Evolutionary conservation across 2,888 invertebrate genomes (phyloP).

Genomic region (Dorcus hopei): DNA sequence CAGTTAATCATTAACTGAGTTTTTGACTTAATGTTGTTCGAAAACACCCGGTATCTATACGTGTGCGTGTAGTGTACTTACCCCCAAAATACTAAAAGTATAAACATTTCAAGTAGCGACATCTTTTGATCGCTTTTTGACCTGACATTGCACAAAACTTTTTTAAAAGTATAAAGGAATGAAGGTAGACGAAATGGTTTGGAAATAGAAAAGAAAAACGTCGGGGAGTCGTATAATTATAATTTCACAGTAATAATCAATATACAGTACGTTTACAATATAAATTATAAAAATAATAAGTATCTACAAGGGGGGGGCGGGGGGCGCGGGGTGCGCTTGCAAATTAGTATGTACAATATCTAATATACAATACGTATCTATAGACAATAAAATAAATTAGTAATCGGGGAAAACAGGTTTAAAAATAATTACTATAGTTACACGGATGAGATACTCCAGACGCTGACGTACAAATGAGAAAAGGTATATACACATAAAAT

Average conservation of each 20-base stretch:
- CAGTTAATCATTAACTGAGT: no score
- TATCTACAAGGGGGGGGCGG: background rate
- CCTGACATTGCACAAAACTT: no score
- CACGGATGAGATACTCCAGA: background rate
- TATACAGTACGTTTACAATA: slow-evolving; percentile 17
- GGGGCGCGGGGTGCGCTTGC: background rate
- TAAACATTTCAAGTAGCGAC: no score
- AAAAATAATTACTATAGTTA: slow-evolving; percentile 12
- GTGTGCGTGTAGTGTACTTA: no score
- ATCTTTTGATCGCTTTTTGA: no score
- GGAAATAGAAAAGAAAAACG: no score
- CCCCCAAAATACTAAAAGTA: no score
- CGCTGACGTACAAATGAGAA: background rate
- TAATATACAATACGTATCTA: slow-evolving; percentile 16
- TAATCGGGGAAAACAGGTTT: slow-evolving; percentile 11
- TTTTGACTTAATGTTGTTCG: no score
- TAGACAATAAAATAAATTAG: slow-evolving; percentile 16
- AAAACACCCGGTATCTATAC: no score
- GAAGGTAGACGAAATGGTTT: no score
- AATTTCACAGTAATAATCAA: slow-evolving; percentile 14
- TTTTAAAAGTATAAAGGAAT: no score
- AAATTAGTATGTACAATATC: slow-evolving; percentile 18
- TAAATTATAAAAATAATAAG: slow-evolving; percentile 15
- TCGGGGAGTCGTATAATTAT: background rate
- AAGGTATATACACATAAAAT: background rate